Base-by-base conservation (phyloP, 2,797 vertebrate species). In the Urophycis tenuis region DNA sequence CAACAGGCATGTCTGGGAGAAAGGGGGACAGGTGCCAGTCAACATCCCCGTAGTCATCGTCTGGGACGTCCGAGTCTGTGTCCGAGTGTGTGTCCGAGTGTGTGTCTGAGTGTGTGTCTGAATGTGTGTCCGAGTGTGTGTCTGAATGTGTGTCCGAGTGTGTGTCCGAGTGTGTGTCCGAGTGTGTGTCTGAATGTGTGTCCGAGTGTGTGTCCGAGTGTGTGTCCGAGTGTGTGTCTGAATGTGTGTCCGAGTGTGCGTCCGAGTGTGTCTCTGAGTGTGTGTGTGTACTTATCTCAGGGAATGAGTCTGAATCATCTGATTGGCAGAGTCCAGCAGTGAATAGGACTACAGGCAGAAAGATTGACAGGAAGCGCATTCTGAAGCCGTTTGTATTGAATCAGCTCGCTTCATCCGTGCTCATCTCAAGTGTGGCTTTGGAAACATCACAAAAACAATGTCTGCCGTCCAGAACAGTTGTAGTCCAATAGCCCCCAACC, bases 11-110 rank as follows among this genome's bases (percentile, higher is more conserved):
- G 49, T 53, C 49, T 0, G 49, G 49, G 49, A 22, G 49, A 22
- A 53, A 53, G 49, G 49, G 14, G 0, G 82, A 83, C 0, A 81
- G 85, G 10, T 15, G 75, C 29, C 85, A 87, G 78, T 89, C 87
- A 1, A 84, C 89, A 0, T 31, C 49, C 5, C 49, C 49, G 22
- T 53, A 53, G 49, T 89, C 87, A 75, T 84, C 85, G 19, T 86
- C 83, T 77, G 83, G 77, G 73, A 82, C 17, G 2, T 88, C 76
- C 12, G 75, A 0, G 25, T 36, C 49, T 71, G 83, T 78, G 17
- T 84, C 84, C 30, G 76, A 81, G 15, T 73, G 2, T 34, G 33
- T 35, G 33, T 41, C 34, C 6, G 34, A 22, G 34, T 72, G 71
- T 35, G 33, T 72, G 71, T 72, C 32, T 36, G 71, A 8, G 71